Evolutionary conservation across 2,888 invertebrate genomes (phyloP), one percentile per base, ranked within the genome.

Genomic region (Lomographa bimaculata): DNA sequence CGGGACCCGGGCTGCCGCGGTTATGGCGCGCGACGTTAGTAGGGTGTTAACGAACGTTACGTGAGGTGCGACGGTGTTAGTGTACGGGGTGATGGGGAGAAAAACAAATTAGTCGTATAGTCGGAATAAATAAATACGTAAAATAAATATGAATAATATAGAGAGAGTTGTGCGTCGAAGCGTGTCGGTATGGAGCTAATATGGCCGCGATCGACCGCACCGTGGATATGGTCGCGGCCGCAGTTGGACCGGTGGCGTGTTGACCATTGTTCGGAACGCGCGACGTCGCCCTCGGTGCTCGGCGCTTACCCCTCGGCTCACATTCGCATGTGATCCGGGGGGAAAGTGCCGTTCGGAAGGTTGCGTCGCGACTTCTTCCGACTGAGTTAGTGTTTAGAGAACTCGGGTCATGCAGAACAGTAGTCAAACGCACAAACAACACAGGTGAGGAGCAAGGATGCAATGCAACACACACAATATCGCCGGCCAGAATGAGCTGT

Each of bases 401-500:
- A 32, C 21, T 12, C 16, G 10, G 30, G 29, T 30, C 80, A 81
- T 80, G 82, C 83, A 67, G 61, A 71, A 79, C 84, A 68, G 64
- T 64, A 70, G 79, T 78, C 77, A 75, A 78, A 74, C 79, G 67
- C 57, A 64, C 69, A 64, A n/a, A n/a, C n/a, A n/a, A n/a, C 54
- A 63, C 50, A 57, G 62, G 64, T 57, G 70, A 63, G 71, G 73
- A 71, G 74, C 75, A 64, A 71, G 71, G 68, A 68, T 63, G 78
- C 75, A 72, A 70, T 12, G 40, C 79, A 78, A 80, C 81, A 83
- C 84, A 82, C 83, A 87, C 89, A 82, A 81, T 55, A 85, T 80
- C 85, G 77, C 81, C 86, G 87, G 83, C 89, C 89, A 89, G 87
- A 72, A 50, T 81, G 86, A 87, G 84, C 87, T 83, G 57, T 55